Evolutionary conservation across 53 echinoderm and acorn worm genomes (phyloP), one percentile per base, ranked within the genome.

Genomic region (Mesocentrotus franciscanus): DNA sequence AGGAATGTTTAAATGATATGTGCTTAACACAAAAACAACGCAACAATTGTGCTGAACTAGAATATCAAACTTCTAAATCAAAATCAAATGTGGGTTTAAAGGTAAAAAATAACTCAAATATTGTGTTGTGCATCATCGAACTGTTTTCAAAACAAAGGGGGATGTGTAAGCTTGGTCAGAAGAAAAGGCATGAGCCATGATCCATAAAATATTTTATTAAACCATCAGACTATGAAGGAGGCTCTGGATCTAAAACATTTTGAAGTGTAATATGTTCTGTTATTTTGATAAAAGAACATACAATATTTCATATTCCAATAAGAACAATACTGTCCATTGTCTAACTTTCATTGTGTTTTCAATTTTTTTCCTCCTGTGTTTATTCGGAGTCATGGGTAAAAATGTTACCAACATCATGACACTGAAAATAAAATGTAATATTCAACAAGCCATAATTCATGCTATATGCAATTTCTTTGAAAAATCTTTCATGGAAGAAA

Each of bases 91-190:
- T 83, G 55, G 36, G 20, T 74, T 49, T 6, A 5, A 42, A 84
- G 4, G 14, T 84, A 18, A 84, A 85, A 18, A 87, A 87, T 87
- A 87, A 33, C 22, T 64, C 18, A 39, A 39, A 81, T 9, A 81
- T n/a, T 87, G 58, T 87, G 87, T 58, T 87, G 87, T 87, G 58
- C 87, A 87, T 39, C 17, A 75, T 9, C 22, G 58, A 87, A 58
- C 87, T 87, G 87, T 57, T 1, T 58, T 57, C 36, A 84, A 84
- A 58, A 87, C 18, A 16, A 58, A 58, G 26, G 87, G 87, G 12
- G 14, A 85, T 8, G 33, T 85, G 56, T 85, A 4, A 8, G 87
- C n/a, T n/a, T 87, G 87, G 87, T 87, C 87, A 87, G 87, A 87
- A 58, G 87, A 57, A 87, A 36, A 22, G 81, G 36, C 0, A 17